A percentile compares a stretch with the other conserved stretches of the same genome.
These are phyloP conservation scores for Unio delphinus DNA, from an alignment of 2,888 invertebrate genomes.

Conservation along the genomic window DNA sequence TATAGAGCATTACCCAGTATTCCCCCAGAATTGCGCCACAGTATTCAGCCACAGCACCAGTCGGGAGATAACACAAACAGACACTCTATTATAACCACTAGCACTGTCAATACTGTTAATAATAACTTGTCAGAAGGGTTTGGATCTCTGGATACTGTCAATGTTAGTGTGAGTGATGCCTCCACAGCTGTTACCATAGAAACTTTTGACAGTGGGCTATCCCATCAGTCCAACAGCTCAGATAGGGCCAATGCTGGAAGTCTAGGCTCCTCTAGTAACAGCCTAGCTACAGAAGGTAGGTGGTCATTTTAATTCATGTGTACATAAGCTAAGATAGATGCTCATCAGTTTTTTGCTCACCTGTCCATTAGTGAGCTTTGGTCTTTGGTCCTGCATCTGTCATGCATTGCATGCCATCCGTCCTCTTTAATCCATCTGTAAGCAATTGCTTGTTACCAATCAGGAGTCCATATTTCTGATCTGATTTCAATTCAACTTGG, in stretches of 20 bases:
- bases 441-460: no score
- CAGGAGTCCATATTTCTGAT: no score
- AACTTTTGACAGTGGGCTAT: slow-evolving; percentile 73
- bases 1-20: slow-evolving; percentile 65
- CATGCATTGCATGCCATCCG: no score
- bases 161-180: slow-evolving; percentile 73
- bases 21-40: slow-evolving; percentile 48
- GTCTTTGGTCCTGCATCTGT: no score
- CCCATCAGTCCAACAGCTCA: slow-evolving; percentile 74
- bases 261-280: slow-evolving; percentile 72
- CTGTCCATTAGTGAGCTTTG: no score
- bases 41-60: slow-evolving; percentile 16
- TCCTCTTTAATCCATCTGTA: no score
- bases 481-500: no score
- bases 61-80: slow-evolving; percentile 47
- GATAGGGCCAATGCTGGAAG: slow-evolving; percentile 76
- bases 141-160: slow-evolving; percentile 76
- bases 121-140: slow-evolving; percentile 66
- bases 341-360: no score
- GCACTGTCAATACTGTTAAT: slow-evolving; percentile 56
- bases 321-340: no score
- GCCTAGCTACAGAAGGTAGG: slow-evolving; percentile 65
- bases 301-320: no score
- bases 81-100: slow-evolving; percentile 65
- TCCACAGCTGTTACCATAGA: slow-evolving; percentile 76